These are phyloP conservation scores for Corythucha ciliata DNA, from an alignment of 2,888 invertebrate genomes.

Conservation along the genomic window DNA sequence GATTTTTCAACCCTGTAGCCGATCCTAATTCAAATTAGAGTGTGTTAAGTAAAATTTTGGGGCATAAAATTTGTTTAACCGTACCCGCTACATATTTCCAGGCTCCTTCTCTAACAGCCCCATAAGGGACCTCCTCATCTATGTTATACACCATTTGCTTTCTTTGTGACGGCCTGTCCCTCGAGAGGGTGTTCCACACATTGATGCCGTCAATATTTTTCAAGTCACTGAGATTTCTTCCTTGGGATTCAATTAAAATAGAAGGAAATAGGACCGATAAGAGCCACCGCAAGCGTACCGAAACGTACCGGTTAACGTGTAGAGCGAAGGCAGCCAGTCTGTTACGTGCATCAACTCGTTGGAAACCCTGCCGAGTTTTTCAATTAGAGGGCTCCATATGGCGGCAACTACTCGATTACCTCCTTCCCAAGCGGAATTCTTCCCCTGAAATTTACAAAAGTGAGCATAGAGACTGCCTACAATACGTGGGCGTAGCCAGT, in stretches of 20 bases:
- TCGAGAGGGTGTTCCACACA: conserved; percentile 44
- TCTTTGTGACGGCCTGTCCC: conserved; percentile 41
- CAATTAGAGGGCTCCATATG: conserved; percentile 60
- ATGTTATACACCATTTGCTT: conserved; percentile 70
- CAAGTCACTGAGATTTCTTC: conserved; percentile 24
- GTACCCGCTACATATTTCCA: conserved; percentile 43
- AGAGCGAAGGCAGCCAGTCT: conserved; percentile 73
- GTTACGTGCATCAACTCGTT: conserved; percentile 65
- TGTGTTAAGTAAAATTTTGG: too few relatives aligned
- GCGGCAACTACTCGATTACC: conserved; percentile 67
- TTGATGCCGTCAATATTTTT: conserved; percentile 36
- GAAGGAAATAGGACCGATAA: too few relatives aligned
- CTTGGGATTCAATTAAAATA: conserved; percentile 25
- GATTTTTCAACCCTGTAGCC: too few relatives aligned
- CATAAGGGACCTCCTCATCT: conserved; percentile 50
- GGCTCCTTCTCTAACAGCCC: conserved; percentile 41
- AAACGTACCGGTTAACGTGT: conserved; percentile 41
- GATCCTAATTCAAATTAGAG: too few relatives aligned
- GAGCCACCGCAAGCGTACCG: too few relatives aligned
- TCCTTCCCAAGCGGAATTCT: conserved; percentile 77
- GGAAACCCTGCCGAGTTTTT: conserved; percentile 48
- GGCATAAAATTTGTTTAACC: too few relatives aligned
- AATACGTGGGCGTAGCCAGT: too few relatives aligned
- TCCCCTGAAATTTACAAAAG: conserved; percentile 50
- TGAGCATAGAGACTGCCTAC: too few relatives aligned